Base-by-base conservation (phyloP, 1,140 invertebrate species). In the Meloidogyne chitwoodi region DNA sequence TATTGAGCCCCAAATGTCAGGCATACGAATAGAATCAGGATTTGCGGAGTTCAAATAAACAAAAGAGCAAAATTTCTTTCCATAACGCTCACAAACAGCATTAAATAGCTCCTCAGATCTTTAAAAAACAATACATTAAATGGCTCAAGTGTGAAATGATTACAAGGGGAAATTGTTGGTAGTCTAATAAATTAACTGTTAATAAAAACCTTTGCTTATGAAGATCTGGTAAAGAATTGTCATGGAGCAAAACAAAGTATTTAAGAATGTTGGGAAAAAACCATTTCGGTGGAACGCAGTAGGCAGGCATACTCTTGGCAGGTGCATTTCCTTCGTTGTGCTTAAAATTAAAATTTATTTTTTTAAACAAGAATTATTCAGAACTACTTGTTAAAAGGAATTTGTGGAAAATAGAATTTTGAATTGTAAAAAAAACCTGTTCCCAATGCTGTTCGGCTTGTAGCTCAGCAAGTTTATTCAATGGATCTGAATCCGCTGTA, bases 241-340 rank as follows among this genome's bases (percentile, higher is more conserved):
- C 94, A 89, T 96, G 93, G 65, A 97, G 84, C 61, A 97, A 89
- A 75, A 97, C 91, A 89, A 94, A 96, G 88, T 93, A 94, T 84
- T 93, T 92, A 48, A 78, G 31, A 38, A 93, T 91, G 79, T 92
- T 91, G 75, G 91, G 91, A 82, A 91, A 92, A 87, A 97, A 95
- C 94, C 94, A 97, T 87, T 95, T 95, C 1, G 83, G 84, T 16
- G 69, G 5, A 19, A 83, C 68, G 38, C 81, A 83, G 68, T 83
- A 80, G 5, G 74, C 63, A 10, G 81, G 82, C 11, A 71, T 22
- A 19, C 81, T 19, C 12, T n/a, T 74, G 5, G 11, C 62, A 8
- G 56, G 5, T 24, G 78, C 22, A 8, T 29, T 69, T 12, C 26
- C 41, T 63, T 83, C 70, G 29, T 82, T 83, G 69, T 82, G 44